Evolutionary conservation across 2,113 vertebrate species (phyloP), one percentile per base, ranked within the genome.

Genomic region (Heterotilapia buettikoferi): DNA sequence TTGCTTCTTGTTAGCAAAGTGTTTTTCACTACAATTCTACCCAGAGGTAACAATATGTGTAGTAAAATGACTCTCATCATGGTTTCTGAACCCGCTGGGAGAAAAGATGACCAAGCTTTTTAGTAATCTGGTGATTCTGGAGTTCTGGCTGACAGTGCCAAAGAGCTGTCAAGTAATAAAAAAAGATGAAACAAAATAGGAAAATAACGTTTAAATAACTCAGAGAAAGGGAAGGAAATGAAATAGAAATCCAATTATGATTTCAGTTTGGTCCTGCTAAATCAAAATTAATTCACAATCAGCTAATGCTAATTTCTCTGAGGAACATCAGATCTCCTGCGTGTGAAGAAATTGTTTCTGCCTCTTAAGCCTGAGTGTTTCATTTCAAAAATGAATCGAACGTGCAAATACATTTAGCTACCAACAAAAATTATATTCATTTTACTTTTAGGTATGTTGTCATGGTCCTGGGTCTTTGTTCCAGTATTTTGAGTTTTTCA

Each of bases 161-260:
- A 63, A 47, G 6, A 84, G 47, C 26, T 68, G 9, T 19, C 29
- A 80, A 52, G 9, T 50, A n/a, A 50, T 50, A 45, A 50, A 31
- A 19, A 36, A 38, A 80, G 7, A 85, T 12, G 6, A 36, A 76
- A 36, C 18, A 24, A 50, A 87, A 24, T 24, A 85, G 56, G n/a
- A 73, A 54, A 88, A 78, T 76, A 56, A 5, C 16, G 54, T 76
- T 87, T n/a, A 54, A 86, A 82, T 80, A 82, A 88, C 21, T 80
- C 4, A n/a, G 36, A 16, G 59, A 82, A 90, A 71, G 53, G 50
- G n/a, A 73, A n/a, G 0, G 38, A 76, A 73, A 10, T 29, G 16
- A n/a, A 78, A 31, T 50, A 52, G 19, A 83, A 89, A 92, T 80
- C 38, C 59, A 88, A 89, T 84, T 87, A 82, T 86, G 29, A 88